phyloP scores from a whole-genome alignment of 2,888 invertebrate species.

The Dryobotodes eremita region DNA sequence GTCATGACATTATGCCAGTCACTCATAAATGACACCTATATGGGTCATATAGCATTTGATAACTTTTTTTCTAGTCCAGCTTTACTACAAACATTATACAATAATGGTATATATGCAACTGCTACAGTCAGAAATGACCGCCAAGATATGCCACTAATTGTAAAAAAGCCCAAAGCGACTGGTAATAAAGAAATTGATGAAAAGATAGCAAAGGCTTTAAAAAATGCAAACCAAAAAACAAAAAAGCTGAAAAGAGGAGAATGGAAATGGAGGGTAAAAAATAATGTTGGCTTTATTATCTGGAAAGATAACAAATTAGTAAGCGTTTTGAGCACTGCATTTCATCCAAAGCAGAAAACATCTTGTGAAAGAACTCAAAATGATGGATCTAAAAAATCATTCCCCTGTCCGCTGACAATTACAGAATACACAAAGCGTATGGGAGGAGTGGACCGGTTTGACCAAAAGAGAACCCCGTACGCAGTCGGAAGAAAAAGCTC shows the following conservation, averaged over 20 bases:
- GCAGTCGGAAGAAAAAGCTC: constrained; percentile 28
- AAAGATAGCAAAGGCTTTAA: constrained; percentile 37
- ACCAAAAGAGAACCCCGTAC: constrained; percentile 44
- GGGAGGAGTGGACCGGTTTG: constrained; percentile 58
- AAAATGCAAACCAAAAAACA: constrained; percentile 57
- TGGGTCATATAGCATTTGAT: constrained; percentile 32
- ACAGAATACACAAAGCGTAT: constrained; percentile 46
- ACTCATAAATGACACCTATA: constrained; percentile 33
- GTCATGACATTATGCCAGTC: constrained; percentile 42
- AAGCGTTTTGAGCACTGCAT: constrained; percentile 39
- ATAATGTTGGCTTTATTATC: constrained; percentile 29
- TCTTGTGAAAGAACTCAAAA: constrained; percentile 57
- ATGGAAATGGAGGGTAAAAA: neutral
- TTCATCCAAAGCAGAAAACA: constrained; percentile 42
- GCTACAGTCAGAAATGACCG: constrained; percentile 40
- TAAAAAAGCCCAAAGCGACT: constrained; percentile 49
- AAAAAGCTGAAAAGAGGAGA: constrained; percentile 33
- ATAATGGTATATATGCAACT: constrained; percentile 17
- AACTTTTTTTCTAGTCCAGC: constrained; percentile 28
- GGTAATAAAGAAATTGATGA: constrained; percentile 44
- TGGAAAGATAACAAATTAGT: constrained; percentile 30
- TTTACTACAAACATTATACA: constrained; percentile 20
- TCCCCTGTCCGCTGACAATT: constrained; percentile 19
- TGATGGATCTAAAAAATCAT: constrained; percentile 57
- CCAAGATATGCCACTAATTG: constrained; percentile 43